phyloP scores from a whole-genome alignment of 2,113 vertebrate genomes.

The Setophaga kirtlandii region DNA sequence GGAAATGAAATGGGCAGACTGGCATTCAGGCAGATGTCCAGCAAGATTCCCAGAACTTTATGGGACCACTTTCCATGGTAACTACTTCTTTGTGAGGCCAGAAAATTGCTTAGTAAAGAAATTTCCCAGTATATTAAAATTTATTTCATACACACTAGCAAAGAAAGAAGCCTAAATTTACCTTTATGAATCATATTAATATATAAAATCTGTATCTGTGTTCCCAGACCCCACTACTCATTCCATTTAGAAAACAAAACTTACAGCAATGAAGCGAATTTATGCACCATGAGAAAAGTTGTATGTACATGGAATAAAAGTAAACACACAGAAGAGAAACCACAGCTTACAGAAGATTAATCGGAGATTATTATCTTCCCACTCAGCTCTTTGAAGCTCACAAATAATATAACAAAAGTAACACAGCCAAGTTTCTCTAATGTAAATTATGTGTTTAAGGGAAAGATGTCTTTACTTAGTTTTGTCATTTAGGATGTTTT shows the following conservation, averaged over 20 bases:
- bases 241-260: neutral
- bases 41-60: neutral
- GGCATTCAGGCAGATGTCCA: neutral
- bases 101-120: neutral
- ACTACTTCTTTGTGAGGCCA: neutral
- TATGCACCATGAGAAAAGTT: neutral
- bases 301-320: neutral
- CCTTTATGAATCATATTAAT: neutral
- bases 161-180: neutral
- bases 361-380: neutral
- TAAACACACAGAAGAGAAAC: neutral
- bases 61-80: neutral
- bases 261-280: neutral
- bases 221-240: neutral
- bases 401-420: neutral
- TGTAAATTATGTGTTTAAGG: neutral
- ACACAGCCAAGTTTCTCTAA: neutral
- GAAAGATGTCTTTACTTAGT: neutral
- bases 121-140: neutral
- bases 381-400: neutral
- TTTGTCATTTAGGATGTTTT: neutral
- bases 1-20: neutral
- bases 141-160: neutral
- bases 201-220: neutral
- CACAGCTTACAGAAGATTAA: neutral